Evolutionary conservation across 2,888 invertebrate genomes (phyloP).

Genomic region (Eupithecia vulgata): DNA sequence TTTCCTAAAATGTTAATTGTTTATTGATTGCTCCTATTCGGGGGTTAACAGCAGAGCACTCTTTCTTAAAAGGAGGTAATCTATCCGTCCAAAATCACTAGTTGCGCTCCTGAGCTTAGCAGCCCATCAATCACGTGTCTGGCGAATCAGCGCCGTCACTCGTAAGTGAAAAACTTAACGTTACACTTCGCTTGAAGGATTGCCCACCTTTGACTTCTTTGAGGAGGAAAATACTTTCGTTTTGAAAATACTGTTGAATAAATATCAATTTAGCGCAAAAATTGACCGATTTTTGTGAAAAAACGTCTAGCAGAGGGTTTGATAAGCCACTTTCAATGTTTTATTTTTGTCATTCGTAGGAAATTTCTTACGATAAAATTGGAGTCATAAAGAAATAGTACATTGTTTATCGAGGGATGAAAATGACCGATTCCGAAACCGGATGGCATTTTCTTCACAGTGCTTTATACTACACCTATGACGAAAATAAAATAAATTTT

Average conservation of each 20-base stretch:
- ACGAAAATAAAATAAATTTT: no score
- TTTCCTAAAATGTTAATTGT: no score
- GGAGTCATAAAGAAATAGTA: no score
- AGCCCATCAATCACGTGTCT: constrained; percentile 43
- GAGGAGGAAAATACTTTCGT: not conserved
- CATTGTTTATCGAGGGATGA: no score
- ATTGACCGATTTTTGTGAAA: not conserved
- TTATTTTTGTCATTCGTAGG: not conserved
- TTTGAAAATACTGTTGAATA: not conserved
- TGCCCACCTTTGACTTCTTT: constrained; percentile 1
- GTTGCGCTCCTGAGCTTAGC: constrained; percentile 36
- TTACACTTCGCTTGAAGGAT: not conserved
- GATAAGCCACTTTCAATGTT: not conserved
- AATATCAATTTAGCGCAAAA: not conserved
- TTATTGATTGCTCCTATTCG: not conserved
- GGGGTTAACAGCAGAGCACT: not conserved
- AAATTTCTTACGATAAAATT: not conserved
- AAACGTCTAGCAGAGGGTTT: not conserved
- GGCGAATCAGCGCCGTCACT: constrained; percentile 29
- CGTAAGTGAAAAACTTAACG: constrained; percentile 27
- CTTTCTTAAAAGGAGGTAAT: not conserved
- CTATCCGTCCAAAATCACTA: constrained; percentile 33
- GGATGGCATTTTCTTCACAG: no score
- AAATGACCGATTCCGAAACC: no score
- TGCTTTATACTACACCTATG: no score